Evolutionary conservation across 2,888 invertebrate genomes (phyloP).

Genomic region (Euzetes globulus): DNA sequence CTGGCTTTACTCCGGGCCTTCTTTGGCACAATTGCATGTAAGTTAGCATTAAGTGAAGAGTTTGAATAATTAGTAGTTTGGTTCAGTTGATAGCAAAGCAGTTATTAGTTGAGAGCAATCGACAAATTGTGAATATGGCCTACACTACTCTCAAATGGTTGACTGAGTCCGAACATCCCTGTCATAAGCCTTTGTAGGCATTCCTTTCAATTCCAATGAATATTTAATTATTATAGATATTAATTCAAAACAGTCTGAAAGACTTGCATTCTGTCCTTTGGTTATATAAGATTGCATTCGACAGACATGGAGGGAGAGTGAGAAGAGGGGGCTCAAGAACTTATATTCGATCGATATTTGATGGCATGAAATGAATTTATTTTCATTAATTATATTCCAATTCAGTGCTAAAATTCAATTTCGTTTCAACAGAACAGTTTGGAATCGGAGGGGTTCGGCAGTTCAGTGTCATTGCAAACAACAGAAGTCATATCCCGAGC

Average conservation of each 20-base stretch:
- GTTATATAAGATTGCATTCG: conserved; percentile 8
- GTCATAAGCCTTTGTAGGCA: conserved; percentile 6
- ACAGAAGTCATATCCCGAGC: conserved; percentile 38
- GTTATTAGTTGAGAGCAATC: conserved; percentile 6
- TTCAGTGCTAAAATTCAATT: background rate
- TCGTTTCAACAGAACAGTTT: conserved; percentile 31
- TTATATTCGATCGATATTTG: background rate
- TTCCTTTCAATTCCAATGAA: background rate
- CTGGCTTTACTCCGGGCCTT: conserved; percentile 1
- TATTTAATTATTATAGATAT: background rate
- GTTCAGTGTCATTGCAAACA: conserved; percentile 38
- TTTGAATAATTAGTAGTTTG: background rate
- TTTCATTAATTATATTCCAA: background rate
- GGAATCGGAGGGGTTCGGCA: conserved; percentile 37
- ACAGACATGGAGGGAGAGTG: conserved; percentile 7
- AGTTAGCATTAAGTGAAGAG: background rate
- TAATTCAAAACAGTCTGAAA: background rate
- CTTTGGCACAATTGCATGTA: conserved; percentile 4
- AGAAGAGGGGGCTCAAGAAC: background rate
- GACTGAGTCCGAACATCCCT: background rate
- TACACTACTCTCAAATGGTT: conserved; percentile 3
- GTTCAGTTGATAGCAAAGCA: conserved; percentile 5
- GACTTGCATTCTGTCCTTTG: conserved; percentile 10
- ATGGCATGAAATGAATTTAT: background rate
- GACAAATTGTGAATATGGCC: conserved; percentile 12